phyloP scores from a whole-genome alignment of 1,140 invertebrate genomes.

The Adelges cooleyi region DNA sequence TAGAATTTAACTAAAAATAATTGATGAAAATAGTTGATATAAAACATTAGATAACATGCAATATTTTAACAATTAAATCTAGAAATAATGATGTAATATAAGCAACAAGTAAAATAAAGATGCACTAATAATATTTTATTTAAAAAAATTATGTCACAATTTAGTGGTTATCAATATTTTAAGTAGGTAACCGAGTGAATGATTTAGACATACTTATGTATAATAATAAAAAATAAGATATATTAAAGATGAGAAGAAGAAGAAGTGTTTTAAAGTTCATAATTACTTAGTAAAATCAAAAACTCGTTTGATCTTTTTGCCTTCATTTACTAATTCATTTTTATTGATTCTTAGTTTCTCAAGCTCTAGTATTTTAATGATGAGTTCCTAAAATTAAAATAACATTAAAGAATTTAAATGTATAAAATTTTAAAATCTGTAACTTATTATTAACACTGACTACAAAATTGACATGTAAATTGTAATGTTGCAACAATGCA shows the following conservation, averaged over 20 bases:
- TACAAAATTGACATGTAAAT: too few relatives aligned
- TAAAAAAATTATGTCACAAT: neutral
- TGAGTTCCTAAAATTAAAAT: conserved; percentile 12
- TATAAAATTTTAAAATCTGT: too few relatives aligned
- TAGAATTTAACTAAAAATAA: too few relatives aligned
- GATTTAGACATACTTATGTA: neutral
- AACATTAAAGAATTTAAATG: too few relatives aligned
- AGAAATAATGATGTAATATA: too few relatives aligned
- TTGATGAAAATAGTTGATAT: too few relatives aligned
- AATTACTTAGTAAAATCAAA: conserved; percentile 17
- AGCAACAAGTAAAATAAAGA: neutral
- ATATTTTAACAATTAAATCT: too few relatives aligned
- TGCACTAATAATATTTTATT: neutral
- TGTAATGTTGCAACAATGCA: too few relatives aligned
- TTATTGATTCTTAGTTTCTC: neutral
- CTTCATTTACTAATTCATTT: neutral
- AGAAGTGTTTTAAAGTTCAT: neutral
- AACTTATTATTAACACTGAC: too few relatives aligned
- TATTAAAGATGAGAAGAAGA: neutral
- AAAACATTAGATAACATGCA: too few relatives aligned
- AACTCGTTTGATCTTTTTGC: neutral
- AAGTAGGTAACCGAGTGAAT: neutral
- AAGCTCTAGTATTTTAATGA: conserved; percentile 3
- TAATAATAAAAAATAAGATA: neutral
- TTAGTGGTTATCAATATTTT: neutral